Evolutionary conservation across 2,113 vertebrate genomes (phyloP).

Genomic region (Trogon surrucura): DNA sequence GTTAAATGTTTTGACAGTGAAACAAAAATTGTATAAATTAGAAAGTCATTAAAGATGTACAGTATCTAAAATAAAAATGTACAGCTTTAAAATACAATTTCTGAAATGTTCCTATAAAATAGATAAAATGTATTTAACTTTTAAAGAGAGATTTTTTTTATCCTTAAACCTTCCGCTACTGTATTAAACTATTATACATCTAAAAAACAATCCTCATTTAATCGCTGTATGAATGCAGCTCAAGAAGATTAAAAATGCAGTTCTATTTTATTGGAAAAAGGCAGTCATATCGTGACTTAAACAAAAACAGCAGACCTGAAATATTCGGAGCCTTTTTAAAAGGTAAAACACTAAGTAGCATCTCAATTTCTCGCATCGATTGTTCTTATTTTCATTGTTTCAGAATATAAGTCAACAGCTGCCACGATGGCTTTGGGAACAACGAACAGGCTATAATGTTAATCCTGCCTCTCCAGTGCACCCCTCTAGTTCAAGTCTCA

Average conservation of each 20-base stretch:
- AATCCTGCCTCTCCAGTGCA: background rate
- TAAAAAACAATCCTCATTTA: background rate
- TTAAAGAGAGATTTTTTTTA: background rate
- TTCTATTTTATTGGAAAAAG: background rate
- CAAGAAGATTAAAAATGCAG: background rate
- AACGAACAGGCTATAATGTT: background rate
- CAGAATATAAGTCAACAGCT: background rate
- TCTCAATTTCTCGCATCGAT: background rate
- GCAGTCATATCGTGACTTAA: background rate
- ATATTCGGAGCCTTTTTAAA: background rate
- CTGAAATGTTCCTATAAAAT: conserved; percentile 57
- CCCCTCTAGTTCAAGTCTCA: background rate
- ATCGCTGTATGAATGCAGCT: background rate
- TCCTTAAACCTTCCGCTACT: conserved; percentile 31
- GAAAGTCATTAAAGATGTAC: conserved; percentile 76
- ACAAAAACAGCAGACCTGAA: background rate
- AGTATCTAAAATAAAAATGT: conserved; percentile 74
- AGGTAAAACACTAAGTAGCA: background rate
- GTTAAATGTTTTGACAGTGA: conserved; percentile 88
- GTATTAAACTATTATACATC: background rate
- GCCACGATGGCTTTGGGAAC: background rate
- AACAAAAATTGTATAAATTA: conserved; percentile 86
- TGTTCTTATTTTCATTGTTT: background rate
- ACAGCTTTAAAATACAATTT: conserved; percentile 50
- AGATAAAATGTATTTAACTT: conserved; percentile 20